A percentile compares a stretch with the other conserved stretches of the same genome.
phyloP scores from a whole-genome alignment of 2,888 invertebrate species.

The Mantis religiosa region DNA sequence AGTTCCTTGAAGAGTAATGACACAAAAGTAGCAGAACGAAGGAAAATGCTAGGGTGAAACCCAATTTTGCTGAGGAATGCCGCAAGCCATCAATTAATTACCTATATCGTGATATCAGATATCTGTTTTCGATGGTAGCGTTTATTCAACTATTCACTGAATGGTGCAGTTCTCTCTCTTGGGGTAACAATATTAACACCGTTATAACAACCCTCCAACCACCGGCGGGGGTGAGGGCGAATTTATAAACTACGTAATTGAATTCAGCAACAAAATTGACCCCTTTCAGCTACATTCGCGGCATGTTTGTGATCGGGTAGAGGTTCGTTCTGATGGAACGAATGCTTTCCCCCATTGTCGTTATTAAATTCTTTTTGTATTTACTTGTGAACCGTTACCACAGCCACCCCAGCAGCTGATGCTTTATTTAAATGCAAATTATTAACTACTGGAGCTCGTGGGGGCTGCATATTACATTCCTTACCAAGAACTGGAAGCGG shows the following conservation, averaged over 20 bases:
- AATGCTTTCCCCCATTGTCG: neutral
- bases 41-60: neutral
- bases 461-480: neutral
- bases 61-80: neutral
- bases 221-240: neutral
- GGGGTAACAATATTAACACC: neutral
- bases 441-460: neutral
- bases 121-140: neutral
- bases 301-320: neutral
- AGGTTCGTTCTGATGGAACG: neutral
- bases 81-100: neutral
- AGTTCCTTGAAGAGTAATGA: no score
- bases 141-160: neutral
- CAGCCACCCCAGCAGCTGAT: neutral
- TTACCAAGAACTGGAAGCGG: neutral
- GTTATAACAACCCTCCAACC: neutral
- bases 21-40: no score
- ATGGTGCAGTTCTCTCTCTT: neutral
- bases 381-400: neutral
- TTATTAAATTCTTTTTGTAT: neutral
- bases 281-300: neutral
- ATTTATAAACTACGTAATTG: neutral
- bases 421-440: neutral
- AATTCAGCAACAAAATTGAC: neutral
- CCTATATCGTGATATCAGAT: neutral